phyloP scores from a whole-genome alignment of 2,888 invertebrate species.

The Agrochola macilenta region DNA sequence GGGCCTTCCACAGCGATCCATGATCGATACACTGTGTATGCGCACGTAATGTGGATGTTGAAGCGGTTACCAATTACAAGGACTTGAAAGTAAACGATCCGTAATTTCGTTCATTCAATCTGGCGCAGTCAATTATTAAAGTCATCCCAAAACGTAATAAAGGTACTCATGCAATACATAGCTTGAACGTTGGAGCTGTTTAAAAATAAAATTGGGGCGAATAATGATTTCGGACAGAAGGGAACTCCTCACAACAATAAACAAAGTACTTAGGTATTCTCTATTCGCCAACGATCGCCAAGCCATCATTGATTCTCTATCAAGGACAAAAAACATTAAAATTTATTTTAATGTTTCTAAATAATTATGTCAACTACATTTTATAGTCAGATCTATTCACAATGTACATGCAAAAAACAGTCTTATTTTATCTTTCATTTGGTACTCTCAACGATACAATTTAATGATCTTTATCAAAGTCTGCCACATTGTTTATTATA shows the following conservation, averaged over 20 bases:
- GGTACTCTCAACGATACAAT: conserved; percentile 1
- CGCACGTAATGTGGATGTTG: conserved; percentile 81
- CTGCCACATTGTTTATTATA: conserved; percentile 21
- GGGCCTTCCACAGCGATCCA: conserved; percentile 76
- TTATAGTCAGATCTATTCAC: background rate
- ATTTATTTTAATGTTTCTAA: background rate
- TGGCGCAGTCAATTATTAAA: conserved; percentile 74
- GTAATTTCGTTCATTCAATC: conserved; percentile 83
- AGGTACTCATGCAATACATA: conserved; percentile 48
- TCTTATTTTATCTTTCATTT: background rate
- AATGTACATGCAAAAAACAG: background rate
- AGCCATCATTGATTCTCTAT: background rate
- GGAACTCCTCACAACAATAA: background rate
- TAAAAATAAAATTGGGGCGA: background rate
- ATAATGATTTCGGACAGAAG: background rate
- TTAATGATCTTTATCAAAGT: conserved; percentile 14
- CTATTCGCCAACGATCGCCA: background rate
- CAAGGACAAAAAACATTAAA: background rate
- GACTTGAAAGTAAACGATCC: conserved; percentile 85
- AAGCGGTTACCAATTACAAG: conserved; percentile 86
- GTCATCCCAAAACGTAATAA: conserved; percentile 59
- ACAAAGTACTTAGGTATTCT: background rate
- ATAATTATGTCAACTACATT: conserved; percentile 4
- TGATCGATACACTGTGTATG: conserved; percentile 79
- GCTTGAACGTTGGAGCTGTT: conserved; percentile 8